A percentile compares a stretch with the other conserved stretches of the same genome.
Evolutionary conservation across 1,140 invertebrate species (phyloP).

Genomic region (fruit fly (Drosophila melanogaster)): Release_6_plus_ISO1_MT NC_004354.4:3119001-3119500

Average conservation of each 20-base stretch:
- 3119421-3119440: too few relatives aligned
- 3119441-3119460: too few relatives aligned
- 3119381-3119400: not conserved
- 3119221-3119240: constrained; percentile 14
- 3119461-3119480: too few relatives aligned
- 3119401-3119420: not conserved
- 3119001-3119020: not conserved
- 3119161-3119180: constrained; percentile 54
- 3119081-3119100: not conserved
- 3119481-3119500: too few relatives aligned
- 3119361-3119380: not conserved
- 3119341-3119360: constrained; percentile 5
- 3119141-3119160: constrained; percentile 41
- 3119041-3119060: not conserved
- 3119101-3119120: constrained; percentile 33
- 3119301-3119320: constrained; percentile 34
- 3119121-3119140: constrained; percentile 56
- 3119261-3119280: constrained; percentile 7
- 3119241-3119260: not conserved
- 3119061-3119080: too few relatives aligned
- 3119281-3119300: constrained; percentile 47
- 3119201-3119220: constrained; percentile 52
- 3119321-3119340: constrained; percentile 22
- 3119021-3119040: not conserved
- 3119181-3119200: constrained; percentile 54